Conservation (phyloP, 2,113 vertebrate genomes). For the Onychostoma macrolepis region DNA sequence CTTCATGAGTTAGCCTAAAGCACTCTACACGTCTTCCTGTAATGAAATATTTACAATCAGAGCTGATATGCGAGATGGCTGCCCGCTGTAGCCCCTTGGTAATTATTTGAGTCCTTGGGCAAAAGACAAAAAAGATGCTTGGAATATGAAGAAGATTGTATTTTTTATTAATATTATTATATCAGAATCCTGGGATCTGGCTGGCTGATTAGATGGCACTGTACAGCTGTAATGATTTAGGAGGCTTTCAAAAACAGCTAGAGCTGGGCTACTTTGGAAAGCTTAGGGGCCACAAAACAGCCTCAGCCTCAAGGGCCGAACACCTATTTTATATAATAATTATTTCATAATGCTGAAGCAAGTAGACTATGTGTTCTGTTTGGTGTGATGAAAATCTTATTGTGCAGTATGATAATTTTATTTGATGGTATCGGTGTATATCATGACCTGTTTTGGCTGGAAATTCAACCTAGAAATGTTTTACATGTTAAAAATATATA, state of each 20-base stretch:
- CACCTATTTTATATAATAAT: not conserved
- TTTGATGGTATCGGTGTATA: not conserved
- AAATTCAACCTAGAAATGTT: not conserved
- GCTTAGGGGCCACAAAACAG: not conserved
- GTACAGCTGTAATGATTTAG: conserved; percentile 9
- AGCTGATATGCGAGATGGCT: conserved; percentile 31
- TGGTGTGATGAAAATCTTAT: not conserved
- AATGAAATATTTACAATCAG: conserved; percentile 55
- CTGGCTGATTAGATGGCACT: conserved; percentile 3
- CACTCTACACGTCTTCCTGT: conserved; percentile 25
- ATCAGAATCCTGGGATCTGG: not conserved
- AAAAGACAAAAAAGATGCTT: not conserved
- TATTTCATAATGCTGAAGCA: not conserved
- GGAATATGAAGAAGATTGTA: not conserved
- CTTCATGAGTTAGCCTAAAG: conserved; percentile 40
- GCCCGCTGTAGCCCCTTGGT: conserved; percentile 13
- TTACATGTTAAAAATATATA: not conserved
- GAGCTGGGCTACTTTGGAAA: not conserved
- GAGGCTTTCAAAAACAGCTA: not conserved
- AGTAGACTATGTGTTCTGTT: not conserved
- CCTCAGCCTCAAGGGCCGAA: not conserved
- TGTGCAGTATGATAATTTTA: not conserved
- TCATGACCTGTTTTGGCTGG: not conserved
- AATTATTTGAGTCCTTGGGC: conserved; percentile 35
- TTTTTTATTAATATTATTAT: conserved; percentile 3